These are phyloP conservation scores for Rhorus exstirpatorius DNA, from an alignment of 2,888 invertebrate genomes.

Conservation along the genomic window DNA sequence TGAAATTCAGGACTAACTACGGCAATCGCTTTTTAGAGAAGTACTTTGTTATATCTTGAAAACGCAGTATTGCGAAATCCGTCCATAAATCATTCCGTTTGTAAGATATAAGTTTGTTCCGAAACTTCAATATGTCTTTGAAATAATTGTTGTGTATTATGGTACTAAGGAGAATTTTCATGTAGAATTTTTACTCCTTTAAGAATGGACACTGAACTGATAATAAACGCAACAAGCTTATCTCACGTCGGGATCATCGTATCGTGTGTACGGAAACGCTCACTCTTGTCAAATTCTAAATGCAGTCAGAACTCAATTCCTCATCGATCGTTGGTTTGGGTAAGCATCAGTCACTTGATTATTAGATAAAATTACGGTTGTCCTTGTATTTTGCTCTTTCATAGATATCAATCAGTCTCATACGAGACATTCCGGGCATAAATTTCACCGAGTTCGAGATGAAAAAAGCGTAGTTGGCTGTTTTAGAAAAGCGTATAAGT, in stretches of 20 bases:
- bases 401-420: background rate
- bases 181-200: background rate
- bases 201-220: background rate
- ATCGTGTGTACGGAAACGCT: background rate
- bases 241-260: background rate
- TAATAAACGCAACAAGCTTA: background rate
- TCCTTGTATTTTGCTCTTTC: background rate
- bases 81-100: background rate
- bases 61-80: background rate
- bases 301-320: no score
- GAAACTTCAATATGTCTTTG: no score
- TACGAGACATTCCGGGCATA: background rate
- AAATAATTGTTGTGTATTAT: no score
- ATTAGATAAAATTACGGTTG: no score
- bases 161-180: no score
- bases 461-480: slow-evolving; percentile 54
- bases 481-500: slow-evolving; percentile 18
- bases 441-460: slow-evolving; percentile 54
- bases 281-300: background rate
- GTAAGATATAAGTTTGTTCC: no score
- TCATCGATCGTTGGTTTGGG: no score
- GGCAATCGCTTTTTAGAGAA: background rate
- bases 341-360: no score
- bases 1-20: no score
- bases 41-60: background rate